phyloP scores from a whole-genome alignment of 2,797 vertebrate genomes.

The Myotis pilosus region DNA sequence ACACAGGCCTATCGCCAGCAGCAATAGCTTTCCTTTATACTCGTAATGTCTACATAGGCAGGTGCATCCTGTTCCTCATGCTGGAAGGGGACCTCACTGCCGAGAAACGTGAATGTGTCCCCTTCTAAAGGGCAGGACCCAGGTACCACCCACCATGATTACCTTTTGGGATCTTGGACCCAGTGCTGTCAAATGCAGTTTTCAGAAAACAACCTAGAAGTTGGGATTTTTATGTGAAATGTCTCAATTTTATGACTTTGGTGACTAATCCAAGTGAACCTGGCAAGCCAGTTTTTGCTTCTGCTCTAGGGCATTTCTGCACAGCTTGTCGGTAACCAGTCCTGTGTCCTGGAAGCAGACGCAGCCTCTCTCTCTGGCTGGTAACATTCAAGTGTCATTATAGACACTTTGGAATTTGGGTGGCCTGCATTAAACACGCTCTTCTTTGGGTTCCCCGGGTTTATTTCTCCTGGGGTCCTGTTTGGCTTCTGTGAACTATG shows the following conservation, averaged over 20 bases:
- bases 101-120: not conserved
- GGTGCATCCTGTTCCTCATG: not conserved
- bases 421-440: not conserved
- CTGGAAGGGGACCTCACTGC: not conserved
- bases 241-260: not conserved
- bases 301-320: not conserved
- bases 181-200: not conserved
- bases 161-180: not conserved
- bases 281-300: not conserved
- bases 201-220: not conserved
- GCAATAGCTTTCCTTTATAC: not conserved
- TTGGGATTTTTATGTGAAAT: not conserved
- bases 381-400: not conserved
- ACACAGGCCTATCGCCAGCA: not conserved
- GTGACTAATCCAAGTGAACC: not conserved
- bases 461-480: not conserved
- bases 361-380: not conserved
- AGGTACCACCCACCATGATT: not conserved
- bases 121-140: too few species aligned
- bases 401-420: not conserved
- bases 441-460: not conserved
- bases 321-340: not conserved
- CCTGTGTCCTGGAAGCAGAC: not conserved
- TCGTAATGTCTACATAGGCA: accelerated
- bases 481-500: not conserved